Evolutionary conservation across 2,113 vertebrate genomes (phyloP), one percentile per base, ranked within the genome.

Genomic region (Menura novaehollandiae): DNA sequence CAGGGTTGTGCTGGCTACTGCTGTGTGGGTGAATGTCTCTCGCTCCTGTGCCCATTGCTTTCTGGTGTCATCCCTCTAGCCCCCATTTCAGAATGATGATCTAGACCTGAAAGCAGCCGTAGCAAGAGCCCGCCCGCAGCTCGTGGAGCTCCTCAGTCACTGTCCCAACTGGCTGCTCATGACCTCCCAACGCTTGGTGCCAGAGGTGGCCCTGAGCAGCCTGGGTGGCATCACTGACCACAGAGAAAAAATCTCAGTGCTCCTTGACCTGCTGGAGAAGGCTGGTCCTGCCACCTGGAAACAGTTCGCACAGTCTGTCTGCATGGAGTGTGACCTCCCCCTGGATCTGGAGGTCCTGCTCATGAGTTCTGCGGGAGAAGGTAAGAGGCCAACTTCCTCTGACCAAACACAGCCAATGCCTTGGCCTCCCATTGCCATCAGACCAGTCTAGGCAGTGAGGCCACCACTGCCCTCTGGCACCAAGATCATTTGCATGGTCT

Each of bases 301-400:
- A 11, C 51, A n/a, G 3, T 99, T 99, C 90, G 95, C 98, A 3
- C 81, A 98, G 37, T 92, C 81, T 0, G 24, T 99, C 72, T 99
- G 98, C 86, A 95, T 98, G 80, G 90, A 98, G 13, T 97, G 97
- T 6, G 96, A 98, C 17, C 97, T 99, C 21, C 99, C 99, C 2
- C 96, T 99, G 96, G 85, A 91, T 1, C 96, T 99, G 86, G 99
- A 99, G 86, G 97, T 97, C 2, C 91, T 17, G 32, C 97, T 99
- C 24, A 67, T 99, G 64, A 98, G 98, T 47, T 94, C 85, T 11
- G 97, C 97, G 1, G 98, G 97, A 91, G 83, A 74, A 53, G 97
- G 98, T 98, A 91, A 97, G 11, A 23, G 60, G 33, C 33, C 43
- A 22, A 10, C 11, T 69, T 78, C 22, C 20, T 77, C 52, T 44